phyloP scores from a whole-genome alignment of 1,140 invertebrate genomes.

The Cyclina sinensis region DNA sequence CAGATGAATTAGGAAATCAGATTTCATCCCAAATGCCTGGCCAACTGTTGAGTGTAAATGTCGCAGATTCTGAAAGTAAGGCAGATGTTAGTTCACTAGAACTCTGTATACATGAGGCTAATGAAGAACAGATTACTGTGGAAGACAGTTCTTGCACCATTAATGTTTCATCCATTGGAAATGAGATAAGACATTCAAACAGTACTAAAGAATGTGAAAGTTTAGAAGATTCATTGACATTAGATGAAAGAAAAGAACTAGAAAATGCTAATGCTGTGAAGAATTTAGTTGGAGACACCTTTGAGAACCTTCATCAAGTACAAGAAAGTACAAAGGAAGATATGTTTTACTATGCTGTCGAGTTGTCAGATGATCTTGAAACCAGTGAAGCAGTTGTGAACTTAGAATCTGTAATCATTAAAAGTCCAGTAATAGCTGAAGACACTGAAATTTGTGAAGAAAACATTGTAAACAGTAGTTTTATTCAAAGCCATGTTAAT shows the following conservation, averaged over 20 bases:
- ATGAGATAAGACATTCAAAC: no score
- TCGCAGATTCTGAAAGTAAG: no score
- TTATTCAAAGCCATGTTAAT: background rate
- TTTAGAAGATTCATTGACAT: background rate
- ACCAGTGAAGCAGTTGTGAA: constrained; percentile 56
- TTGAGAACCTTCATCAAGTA: background rate
- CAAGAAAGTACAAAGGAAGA: background rate
- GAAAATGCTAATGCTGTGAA: constrained; percentile 36
- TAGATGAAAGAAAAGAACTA: background rate
- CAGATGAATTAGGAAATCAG: no score
- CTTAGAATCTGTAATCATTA: constrained; percentile 36
- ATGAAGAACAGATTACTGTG: no score
- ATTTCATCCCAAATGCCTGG: no score
- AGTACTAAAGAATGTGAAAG: no score
- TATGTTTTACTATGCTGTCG: constrained; percentile 48
- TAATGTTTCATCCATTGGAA: no score
- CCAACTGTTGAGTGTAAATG: no score
- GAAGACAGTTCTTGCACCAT: no score
- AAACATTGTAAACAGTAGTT: background rate
- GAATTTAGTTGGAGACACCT: constrained; percentile 1
- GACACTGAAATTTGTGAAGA: background rate
- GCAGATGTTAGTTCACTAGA: no score
- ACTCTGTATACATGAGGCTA: no score
- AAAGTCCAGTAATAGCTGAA: constrained; percentile 23
- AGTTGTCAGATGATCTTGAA: constrained; percentile 51